Base-by-base conservation (phyloP, 1,140 invertebrate genomes). In the Drosophila takahashii region DNA sequence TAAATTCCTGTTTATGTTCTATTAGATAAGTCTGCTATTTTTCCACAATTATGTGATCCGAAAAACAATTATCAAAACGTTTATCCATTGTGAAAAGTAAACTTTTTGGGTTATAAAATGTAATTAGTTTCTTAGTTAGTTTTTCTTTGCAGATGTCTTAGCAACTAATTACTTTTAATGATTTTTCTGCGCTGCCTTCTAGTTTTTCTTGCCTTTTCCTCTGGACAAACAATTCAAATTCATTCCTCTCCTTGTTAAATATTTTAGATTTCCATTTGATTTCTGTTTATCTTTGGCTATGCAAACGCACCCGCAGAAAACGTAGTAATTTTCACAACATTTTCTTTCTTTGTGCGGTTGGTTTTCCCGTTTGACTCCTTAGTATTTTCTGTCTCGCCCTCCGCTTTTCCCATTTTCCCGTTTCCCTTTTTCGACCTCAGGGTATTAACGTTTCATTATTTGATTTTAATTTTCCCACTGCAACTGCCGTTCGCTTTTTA, bases 371-470 rank as follows among this genome's bases (percentile, higher is more conserved):
- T 27, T 18, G 18, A 22, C 51, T n/a, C 51, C 5, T 18, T 11
- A 16, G 18, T 48, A 26, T 47, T 37, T 45, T 34, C 16, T 8
- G 9, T 26, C 5, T 29, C 13, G 2, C 39, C 7, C 18, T 39
- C 18, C 2, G 10, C 9, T n/a, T n/a, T n/a, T n/a, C n/a, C 22
- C 22, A 3, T 22, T 53, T 37, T 53, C n/a, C 29, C 22, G 4
- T 10, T 3, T 15, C 1, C 10, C 32, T 3, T 22, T 22, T 22
- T 22, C 22, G 3, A 26, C 15, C 48, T 47, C 32, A 32, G 26
- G 22, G 65, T 57, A 57, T 71, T 36, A 15, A 10, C n/a, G 15
- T 9, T 36, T 54, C 65, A 50, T 47, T 27, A 48, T 56, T 56
- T 47, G 9, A 48, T 53, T 36, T 44, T 9, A 45, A 32, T 70